Evolutionary conservation across 2,797 vertebrate genomes (phyloP).

Genomic region (Menidia menidia): DNA sequence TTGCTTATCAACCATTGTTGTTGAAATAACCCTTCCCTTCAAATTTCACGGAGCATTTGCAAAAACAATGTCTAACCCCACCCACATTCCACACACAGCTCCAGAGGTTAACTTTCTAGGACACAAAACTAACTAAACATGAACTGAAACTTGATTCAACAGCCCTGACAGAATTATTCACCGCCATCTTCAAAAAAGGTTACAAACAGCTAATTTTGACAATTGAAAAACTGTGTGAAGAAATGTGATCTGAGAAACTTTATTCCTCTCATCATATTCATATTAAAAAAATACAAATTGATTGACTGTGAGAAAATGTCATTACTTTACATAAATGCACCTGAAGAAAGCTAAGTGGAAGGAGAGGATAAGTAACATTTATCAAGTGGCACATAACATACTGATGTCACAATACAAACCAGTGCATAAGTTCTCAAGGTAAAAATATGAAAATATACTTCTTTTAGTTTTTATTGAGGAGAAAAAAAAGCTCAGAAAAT

Average conservation of each 20-base stretch:
- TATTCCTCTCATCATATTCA: slow-evolving; percentile 28
- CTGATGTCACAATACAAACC: neutral
- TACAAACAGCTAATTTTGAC: no score
- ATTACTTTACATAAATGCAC: slow-evolving; percentile 53
- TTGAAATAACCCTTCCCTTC: neutral
- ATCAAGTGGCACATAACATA: slow-evolving; percentile 6
- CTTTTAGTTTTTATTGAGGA: neutral
- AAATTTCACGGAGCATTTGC: neutral
- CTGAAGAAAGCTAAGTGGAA: neutral
- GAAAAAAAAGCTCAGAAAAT: slow-evolving; percentile 16
- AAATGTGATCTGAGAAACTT: slow-evolving; percentile 6
- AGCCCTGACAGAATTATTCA: neutral
- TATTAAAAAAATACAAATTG: slow-evolving; percentile 34
- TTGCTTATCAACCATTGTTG: neutral
- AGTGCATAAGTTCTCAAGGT: slow-evolving; percentile 37
- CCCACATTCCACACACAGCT: neutral
- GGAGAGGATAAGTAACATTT: neutral
- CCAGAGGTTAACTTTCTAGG: neutral
- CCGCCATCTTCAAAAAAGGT: no score
- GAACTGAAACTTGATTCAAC: neutral
- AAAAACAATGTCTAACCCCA: neutral
- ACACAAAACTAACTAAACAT: neutral
- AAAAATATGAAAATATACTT: slow-evolving; percentile 39
- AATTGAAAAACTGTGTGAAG: no score
- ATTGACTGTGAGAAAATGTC: slow-evolving; percentile 31